A percentile compares a stretch with the other conserved stretches of the same genome.
Conservation (phyloP, 1,140 invertebrate genomes). For the Drosophila micromelanica region DNA sequence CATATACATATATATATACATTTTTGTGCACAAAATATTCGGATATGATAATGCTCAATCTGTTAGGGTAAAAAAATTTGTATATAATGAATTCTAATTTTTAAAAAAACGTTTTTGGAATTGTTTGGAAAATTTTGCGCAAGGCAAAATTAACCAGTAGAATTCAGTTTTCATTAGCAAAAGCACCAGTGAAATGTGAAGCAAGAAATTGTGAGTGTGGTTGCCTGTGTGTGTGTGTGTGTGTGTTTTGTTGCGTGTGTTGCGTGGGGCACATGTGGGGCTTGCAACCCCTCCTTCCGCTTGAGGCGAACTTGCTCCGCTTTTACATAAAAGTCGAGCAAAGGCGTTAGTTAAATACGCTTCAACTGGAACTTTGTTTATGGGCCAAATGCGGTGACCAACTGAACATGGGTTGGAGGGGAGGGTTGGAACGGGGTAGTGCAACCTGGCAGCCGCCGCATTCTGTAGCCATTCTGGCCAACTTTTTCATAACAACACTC, state of each 20-base stretch:
- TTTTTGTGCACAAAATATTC: no score
- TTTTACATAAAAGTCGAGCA: slow-evolving; percentile 57
- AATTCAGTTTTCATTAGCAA: slow-evolving; percentile 21
- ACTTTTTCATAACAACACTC: slow-evolving; percentile 67
- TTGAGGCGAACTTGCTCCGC: slow-evolving; percentile 32
- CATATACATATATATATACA: no score
- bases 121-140: neutral
- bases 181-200: neutral
- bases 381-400: slow-evolving; percentile 13
- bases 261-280: slow-evolving; percentile 35
- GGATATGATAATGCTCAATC: no score
- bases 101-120: neutral
- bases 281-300: slow-evolving; percentile 2
- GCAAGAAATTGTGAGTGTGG: neutral
- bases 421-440: neutral
- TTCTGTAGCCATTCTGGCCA: slow-evolving; percentile 58
- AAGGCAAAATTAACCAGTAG: slow-evolving; percentile 28
- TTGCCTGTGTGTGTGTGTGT: neutral
- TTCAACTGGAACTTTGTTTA: slow-evolving; percentile 44
- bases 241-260: no score
- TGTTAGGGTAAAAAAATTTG: no score
- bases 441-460: neutral
- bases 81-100: neutral
- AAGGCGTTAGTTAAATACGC: slow-evolving; percentile 41
- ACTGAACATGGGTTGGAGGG: neutral